Evolutionary conservation across 2,113 vertebrate genomes (phyloP).

Genomic region (Gorsachius goisagi): DNA sequence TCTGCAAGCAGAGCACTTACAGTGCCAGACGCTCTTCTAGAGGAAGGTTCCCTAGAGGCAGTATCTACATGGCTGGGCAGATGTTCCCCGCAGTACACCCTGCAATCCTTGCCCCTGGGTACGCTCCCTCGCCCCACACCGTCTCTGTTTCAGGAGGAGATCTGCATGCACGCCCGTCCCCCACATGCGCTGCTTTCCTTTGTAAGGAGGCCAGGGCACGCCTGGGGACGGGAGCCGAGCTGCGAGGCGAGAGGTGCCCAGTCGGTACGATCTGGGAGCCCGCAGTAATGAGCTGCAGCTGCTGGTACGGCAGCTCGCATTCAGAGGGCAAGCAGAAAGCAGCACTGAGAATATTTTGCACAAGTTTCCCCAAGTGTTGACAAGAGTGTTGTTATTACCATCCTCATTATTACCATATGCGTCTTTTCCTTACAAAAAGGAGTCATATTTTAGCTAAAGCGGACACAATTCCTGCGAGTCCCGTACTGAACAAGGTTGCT

Average conservation of each 20-base stretch:
- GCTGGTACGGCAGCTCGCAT: not conserved
- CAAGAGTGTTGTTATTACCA: not conserved
- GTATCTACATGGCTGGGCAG: not conserved
- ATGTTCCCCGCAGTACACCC: not conserved
- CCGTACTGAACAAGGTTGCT: not conserved
- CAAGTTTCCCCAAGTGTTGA: not conserved
- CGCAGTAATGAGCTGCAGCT: not conserved
- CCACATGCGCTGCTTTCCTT: fast-evolving
- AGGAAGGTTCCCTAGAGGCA: not conserved
- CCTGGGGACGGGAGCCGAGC: not conserved
- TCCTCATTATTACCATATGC: not conserved
- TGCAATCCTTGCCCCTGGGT: not conserved
- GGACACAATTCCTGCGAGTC: not conserved
- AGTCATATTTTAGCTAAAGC: not conserved
- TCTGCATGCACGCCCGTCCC: not conserved
- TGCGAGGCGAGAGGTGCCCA: fast-evolving
- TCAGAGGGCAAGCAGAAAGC: not conserved
- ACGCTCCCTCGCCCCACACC: not conserved
- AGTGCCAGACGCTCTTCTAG: not conserved
- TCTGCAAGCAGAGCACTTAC: not conserved
- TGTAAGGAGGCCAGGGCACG: not conserved
- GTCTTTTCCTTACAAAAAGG: not conserved
- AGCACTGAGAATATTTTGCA: not conserved
- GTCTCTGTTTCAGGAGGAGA: not conserved
- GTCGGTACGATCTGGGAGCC: fast-evolving